These are phyloP conservation scores for Bubo bubo DNA, from an alignment of 2,113 vertebrate species.

Conservation along the genomic window DNA sequence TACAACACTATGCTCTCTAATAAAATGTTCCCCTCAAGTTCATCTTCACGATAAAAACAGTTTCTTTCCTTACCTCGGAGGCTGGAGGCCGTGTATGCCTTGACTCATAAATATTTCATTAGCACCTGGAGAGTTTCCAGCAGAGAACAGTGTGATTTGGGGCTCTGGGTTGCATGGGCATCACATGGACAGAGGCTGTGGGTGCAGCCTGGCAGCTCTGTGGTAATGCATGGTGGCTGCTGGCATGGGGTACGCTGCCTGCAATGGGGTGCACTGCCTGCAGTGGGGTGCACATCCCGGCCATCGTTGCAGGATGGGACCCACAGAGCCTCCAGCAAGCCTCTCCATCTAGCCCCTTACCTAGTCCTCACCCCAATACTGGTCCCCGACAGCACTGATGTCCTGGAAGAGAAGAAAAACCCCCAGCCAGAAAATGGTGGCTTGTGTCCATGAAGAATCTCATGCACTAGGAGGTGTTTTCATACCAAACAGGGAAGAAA, in stretches of 20 bases:
- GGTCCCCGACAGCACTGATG: background rate
- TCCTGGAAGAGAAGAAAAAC: background rate
- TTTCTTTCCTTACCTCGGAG: background rate
- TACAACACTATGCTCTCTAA: background rate
- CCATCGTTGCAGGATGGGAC: background rate
- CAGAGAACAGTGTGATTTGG: background rate
- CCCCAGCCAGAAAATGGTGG: background rate
- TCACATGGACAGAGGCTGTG: background rate
- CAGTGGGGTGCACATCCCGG: too few relatives aligned
- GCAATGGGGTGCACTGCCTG: background rate
- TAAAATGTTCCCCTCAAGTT: background rate
- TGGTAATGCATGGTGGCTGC: rapidly evolving
- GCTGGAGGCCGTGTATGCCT: background rate
- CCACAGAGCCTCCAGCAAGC: background rate
- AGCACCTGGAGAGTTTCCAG: background rate
- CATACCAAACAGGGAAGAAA: background rate
- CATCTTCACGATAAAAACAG: background rate
- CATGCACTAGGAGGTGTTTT: background rate
- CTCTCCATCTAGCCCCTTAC: too few relatives aligned
- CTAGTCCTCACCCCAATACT: rapidly evolving
- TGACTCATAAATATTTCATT: background rate
- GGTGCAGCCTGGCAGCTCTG: background rate
- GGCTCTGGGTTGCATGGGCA: background rate
- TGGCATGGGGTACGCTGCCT: background rate
- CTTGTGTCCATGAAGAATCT: background rate